phyloP scores from a whole-genome alignment of 2,888 invertebrate species.

The Rotaria socialis region DNA sequence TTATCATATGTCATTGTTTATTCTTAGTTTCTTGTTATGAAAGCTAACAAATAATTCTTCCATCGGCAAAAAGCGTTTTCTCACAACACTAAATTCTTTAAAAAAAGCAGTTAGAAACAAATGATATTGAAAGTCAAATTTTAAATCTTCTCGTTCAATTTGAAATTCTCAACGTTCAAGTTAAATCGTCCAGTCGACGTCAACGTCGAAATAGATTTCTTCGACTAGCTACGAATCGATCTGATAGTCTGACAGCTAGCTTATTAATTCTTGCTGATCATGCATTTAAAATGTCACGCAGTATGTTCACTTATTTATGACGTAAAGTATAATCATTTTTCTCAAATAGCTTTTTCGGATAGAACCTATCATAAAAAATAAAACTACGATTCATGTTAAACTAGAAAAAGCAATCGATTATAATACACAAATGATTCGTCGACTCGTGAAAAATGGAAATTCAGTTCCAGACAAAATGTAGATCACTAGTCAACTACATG shows the following conservation, averaged over 20 bases:
- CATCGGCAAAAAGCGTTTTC: not conserved
- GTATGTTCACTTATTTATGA: not conserved
- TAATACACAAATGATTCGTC: not conserved
- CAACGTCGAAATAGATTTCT: not conserved
- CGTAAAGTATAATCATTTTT: not conserved
- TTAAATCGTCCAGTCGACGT: not conserved
- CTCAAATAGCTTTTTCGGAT: not conserved
- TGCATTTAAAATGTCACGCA: not conserved
- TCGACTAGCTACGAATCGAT: not conserved
- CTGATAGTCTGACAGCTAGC: not conserved
- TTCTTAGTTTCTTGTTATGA: too few species aligned
- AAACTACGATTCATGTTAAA: not conserved
- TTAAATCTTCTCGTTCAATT: not conserved
- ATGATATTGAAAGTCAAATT: not conserved
- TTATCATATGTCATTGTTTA: too few species aligned
- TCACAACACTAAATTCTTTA: not conserved
- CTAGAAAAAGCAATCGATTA: not conserved
- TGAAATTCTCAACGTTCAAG: not conserved
- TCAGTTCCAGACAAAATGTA: not conserved
- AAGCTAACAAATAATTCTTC: not conserved
- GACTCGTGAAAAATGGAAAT: not conserved
- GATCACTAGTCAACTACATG: not conserved
- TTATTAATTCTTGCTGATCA: not conserved
- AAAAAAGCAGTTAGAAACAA: not conserved
- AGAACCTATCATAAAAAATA: not conserved